Conservation (phyloP, 2,113 vertebrate genomes). For the Desmodus rotundus region DNA sequence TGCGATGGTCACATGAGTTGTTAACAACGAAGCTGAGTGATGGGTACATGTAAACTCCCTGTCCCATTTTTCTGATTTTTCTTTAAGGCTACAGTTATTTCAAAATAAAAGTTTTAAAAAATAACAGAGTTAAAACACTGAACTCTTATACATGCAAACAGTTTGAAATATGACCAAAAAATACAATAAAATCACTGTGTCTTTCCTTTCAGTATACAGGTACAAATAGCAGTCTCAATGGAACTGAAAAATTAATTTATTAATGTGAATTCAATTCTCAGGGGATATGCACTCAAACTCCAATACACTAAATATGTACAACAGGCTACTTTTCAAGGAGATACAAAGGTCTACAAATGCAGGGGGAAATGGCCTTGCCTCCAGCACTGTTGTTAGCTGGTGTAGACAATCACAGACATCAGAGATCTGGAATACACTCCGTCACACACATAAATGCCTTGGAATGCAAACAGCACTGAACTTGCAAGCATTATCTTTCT, state of each 20-base stretch:
- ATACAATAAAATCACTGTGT: background rate
- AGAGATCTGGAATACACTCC: background rate
- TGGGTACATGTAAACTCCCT: background rate
- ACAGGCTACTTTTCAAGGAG: background rate
- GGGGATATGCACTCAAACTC: background rate
- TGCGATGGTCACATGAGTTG: background rate
- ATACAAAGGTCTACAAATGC: background rate
- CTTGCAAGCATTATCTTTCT: background rate
- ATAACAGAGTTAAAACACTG: background rate
- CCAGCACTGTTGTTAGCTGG: background rate
- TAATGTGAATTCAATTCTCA: background rate
- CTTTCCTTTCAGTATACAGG: background rate
- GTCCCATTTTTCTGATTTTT: background rate
- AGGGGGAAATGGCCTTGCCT: background rate
- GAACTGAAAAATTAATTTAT: slow-evolving; percentile 9
- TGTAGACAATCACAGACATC: background rate
- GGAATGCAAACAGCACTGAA: background rate
- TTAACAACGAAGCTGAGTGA: background rate
- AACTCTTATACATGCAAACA: background rate
- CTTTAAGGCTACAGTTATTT: background rate
- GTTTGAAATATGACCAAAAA: slow-evolving; percentile 11
- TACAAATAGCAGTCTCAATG: background rate
- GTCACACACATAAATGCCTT: background rate
- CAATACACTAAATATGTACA: background rate
- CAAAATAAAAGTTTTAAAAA: background rate